Evolutionary conservation across 2,888 invertebrate species (phyloP), one percentile per base, ranked within the genome.

Genomic region (Pseudanteris insignis): DNA sequence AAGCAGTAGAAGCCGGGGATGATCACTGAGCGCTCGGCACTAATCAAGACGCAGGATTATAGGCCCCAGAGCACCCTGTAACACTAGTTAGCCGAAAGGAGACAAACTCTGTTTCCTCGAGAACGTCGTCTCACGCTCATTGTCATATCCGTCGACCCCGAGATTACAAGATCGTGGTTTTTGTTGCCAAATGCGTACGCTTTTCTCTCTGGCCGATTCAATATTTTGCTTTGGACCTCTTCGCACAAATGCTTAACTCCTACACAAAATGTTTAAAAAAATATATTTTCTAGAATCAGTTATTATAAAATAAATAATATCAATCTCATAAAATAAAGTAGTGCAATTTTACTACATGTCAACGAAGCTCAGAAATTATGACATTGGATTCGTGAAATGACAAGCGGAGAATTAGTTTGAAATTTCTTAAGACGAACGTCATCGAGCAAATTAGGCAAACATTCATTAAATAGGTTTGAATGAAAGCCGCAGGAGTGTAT

Each of bases 11-110:
- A 73, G 66, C 69, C 64, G 67, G 68, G 72, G 75, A 77, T 79
- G 77, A 79, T 79, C 76, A 79, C 77, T 77, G 76, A 76, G 76
- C 74, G 70, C 74, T 48, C 68, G 67, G 71, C 73, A 76, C 76
- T 80, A 79, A 80, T 80, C 79, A 78, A 78, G 79, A 78, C 73
- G 72, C 77, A 78, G 77, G 80, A 79, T 80, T 79, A 79, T 77
- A 80, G 79, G 73, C 75, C 78, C 74, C 72, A 64, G 68, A 72
- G 69, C 72, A 68, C 70, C 69, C 70, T 63, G 65, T 63, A 65
- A 67, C 65, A 58, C 64, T 50, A 51, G 67, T 66, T 65, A 65
- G 64, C 63, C 60, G 41, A 55, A 53, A 68, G 65, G 67, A 69
- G 67, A 61, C 64, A 63, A 63, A 48, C 47, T 63, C 64, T 43